phyloP scores from a whole-genome alignment of 2,797 vertebrate genomes.

The Cygnus olor region DNA sequence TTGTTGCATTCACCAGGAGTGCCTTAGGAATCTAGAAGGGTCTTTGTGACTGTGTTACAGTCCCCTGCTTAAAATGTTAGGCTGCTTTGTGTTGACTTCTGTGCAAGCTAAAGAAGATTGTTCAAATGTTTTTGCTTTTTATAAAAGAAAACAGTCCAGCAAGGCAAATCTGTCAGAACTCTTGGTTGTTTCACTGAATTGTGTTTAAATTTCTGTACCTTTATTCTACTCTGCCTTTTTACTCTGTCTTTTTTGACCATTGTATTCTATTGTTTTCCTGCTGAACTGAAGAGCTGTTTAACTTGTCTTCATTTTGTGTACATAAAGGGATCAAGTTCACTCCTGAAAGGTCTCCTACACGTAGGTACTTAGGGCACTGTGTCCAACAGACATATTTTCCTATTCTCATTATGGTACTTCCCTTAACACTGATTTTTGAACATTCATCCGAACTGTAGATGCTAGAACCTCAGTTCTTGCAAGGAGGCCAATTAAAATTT shows the following conservation, averaged over 20 bases:
- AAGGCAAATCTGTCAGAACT: neutral
- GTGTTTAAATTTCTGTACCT: neutral
- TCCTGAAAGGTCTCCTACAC: neutral
- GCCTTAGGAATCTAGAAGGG: neutral
- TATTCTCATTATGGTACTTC: neutral
- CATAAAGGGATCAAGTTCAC: neutral
- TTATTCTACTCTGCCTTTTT: neutral
- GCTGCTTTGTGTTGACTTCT: neutral
- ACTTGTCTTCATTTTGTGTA: rapidly evolving
- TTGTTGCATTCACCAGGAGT: neutral
- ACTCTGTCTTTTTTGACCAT: neutral
- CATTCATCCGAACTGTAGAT: rapidly evolving
- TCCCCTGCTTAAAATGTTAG: neutral
- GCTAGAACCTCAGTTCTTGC: neutral
- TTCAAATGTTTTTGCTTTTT: neutral
- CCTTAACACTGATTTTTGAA: neutral
- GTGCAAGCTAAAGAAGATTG: neutral
- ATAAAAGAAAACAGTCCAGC: neutral
- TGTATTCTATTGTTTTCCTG: neutral
- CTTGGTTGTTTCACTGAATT: neutral
- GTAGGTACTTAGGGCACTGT: neutral
- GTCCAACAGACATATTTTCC: neutral
- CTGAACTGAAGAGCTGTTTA: neutral
- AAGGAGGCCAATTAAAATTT: neutral
- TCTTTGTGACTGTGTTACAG: neutral